Evolutionary conservation across 2,797 vertebrate genomes (phyloP), one percentile per base, ranked within the genome.

Genomic region (Siniperca undulata): DNA sequence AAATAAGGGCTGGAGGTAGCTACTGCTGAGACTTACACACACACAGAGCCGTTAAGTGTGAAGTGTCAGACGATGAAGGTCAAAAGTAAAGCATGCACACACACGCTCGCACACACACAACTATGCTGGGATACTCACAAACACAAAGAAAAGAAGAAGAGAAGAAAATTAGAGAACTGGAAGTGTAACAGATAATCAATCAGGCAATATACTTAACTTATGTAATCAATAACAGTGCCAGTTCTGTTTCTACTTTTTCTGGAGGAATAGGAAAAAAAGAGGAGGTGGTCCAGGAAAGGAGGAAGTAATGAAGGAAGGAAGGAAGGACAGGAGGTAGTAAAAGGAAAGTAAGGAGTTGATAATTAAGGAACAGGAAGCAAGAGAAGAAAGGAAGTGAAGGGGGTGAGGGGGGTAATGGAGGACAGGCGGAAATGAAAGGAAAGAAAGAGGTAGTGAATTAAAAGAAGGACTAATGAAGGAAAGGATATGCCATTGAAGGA

Each of bases 1-100:
- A 85, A 92, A 90, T 88, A 84, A 68, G 83, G 85, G 86, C 40
- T 79, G 69, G 24, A 73, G 76, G 71, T 56, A 52, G 65, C 19
- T 46, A 19, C 72, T 78, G 86, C 80, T 86, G 84, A 91, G 77
- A 34, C 8, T 56, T 22, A 44, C 52, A 87, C 77, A 76, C 19
- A 85, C 74, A 74, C 27, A 89, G 30, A 30, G 30, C 30, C 3
- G 2, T 30, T 30, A 30, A 3, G 30, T 27, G 27, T 27, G 27
- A n/a, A n/a, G n/a, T 30, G 30, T 30, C 30, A 30, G 30, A 30
- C 30, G 30, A 30, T 30, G 30, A 30, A 30, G 30, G 30, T 30
- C 30, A 30, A 30, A 30, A 30, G 30, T 30, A 30, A 30, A 30
- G 30, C 75, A 78, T 70, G 76, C n/a, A 89, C 73, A 78, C 78